These are phyloP conservation scores for Brachionus angularis DNA, from an alignment of 1,140 invertebrate genomes.

Conservation along the genomic window DNA sequence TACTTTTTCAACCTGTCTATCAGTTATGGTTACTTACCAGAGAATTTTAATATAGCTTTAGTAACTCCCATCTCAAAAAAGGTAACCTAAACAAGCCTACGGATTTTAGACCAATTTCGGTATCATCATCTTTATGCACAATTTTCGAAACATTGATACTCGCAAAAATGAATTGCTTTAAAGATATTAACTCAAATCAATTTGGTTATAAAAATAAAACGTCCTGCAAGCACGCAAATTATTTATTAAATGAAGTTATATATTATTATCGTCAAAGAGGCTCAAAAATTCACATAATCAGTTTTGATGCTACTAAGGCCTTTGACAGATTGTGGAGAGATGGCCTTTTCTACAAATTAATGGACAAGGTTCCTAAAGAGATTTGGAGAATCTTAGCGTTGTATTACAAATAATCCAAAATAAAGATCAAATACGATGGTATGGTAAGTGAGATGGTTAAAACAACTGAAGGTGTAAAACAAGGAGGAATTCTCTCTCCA, in stretches of 20 bases:
- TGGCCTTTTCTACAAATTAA: background rate
- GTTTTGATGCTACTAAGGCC: background rate
- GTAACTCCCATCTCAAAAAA: too few relatives aligned
- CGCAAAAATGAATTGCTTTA: background rate
- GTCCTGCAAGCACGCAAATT: background rate
- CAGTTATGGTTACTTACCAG: too few relatives aligned
- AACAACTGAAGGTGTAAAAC: background rate
- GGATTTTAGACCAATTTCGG: background rate
- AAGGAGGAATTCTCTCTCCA: background rate
- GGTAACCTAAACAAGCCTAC: background rate
- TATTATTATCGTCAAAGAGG: background rate
- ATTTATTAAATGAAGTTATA: background rate
- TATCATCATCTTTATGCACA: background rate
- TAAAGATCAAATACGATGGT: background rate
- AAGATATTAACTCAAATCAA: background rate
- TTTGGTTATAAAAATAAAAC: background rate
- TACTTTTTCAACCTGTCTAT: too few relatives aligned
- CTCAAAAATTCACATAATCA: background rate
- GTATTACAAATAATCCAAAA: background rate
- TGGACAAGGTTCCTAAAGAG: background rate
- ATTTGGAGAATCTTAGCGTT: background rate
- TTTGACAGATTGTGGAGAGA: background rate
- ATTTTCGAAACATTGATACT: background rate
- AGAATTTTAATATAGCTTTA: too few relatives aligned
- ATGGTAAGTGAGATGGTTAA: background rate